Evolutionary conservation across 1,140 invertebrate genomes (phyloP), one percentile per base, ranked within the genome.

Genomic region (Phymastichus coffea): DNA sequence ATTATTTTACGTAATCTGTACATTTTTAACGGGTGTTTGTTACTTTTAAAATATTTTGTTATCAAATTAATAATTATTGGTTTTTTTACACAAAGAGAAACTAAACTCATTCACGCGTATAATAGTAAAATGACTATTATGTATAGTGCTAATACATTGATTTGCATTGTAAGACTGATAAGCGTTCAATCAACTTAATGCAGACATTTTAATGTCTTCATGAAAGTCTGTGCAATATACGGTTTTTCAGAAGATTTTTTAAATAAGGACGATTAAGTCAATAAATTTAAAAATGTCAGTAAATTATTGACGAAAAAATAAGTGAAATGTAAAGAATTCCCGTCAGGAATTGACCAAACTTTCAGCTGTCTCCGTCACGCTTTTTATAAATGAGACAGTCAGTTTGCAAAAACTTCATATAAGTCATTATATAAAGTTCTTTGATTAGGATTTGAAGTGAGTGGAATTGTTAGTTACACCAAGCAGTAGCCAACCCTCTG

Each of bases 271-370:
- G n/a, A n/a, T n/a, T n/a, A n/a, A n/a, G n/a, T n/a, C n/a, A n/a
- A n/a, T n/a, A n/a, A n/a, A n/a, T n/a, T n/a, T n/a, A n/a, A n/a
- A n/a, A n/a, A n/a, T n/a, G n/a, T n/a, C n/a, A n/a, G n/a, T n/a
- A n/a, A n/a, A n/a, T n/a, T n/a, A n/a, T n/a, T n/a, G n/a, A n/a
- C n/a, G n/a, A n/a, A n/a, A n/a, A n/a, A n/a, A n/a, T n/a, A n/a
- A 33, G 57, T 60, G 57, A 60, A 60, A 54, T 60, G 57, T 60
- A 60, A 48, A 41, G 57, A 60, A 54, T 33, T 1, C 20, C 37
- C 23, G 4, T 19, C 2, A 38, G 43, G 28, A 57, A 33, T 33
- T 15, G 26, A 49, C 28, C 20, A 14, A 33, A 43, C n/a, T n/a
- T n/a, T n/a, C n/a, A n/a, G n/a, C n/a, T n/a, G n/a, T n/a, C n/a